These are phyloP conservation scores for Lasius platythorax DNA, from an alignment of 2,888 invertebrate species.

Conservation along the genomic window DNA sequence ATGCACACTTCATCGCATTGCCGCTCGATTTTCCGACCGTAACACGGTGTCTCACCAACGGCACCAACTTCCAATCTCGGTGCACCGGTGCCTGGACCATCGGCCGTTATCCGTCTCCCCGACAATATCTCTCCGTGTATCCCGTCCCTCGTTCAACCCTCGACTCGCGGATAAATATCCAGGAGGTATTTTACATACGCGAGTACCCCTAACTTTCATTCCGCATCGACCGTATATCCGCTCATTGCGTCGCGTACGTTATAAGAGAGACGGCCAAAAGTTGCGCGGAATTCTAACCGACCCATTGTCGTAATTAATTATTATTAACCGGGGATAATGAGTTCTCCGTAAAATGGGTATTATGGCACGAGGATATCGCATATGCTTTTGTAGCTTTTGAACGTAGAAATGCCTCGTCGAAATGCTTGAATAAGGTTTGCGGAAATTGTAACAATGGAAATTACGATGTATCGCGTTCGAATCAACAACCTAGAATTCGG, in stretches of 20 bases:
- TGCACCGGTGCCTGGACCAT: conserved; percentile 12
- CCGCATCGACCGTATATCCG: neutral
- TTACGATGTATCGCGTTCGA: neutral
- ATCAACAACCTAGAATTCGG: neutral
- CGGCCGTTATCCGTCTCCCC: neutral
- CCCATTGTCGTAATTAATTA: conserved; percentile 8
- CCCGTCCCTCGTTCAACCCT: neutral
- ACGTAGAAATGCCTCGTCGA: neutral
- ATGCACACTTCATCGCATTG: conserved; percentile 66
- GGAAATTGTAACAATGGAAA: neutral
- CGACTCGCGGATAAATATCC: conserved; percentile 19
- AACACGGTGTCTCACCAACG: conserved; percentile 20
- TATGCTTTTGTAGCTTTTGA: neutral
- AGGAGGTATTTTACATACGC: conserved; percentile 19
- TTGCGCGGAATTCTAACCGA: conserved; percentile 13
- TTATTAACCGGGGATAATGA: conserved; percentile 18
- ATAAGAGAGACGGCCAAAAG: neutral
- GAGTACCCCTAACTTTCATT: conserved; percentile 13
- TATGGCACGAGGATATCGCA: neutral
- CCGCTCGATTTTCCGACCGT: conserved; percentile 45
- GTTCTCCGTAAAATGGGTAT: neutral
- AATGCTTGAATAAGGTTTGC: neutral
- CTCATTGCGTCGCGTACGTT: neutral
- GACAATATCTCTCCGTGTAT: neutral
- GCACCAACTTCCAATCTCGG: conserved; percentile 21